Evolutionary conservation across 2,797 vertebrate genomes (phyloP).

Genomic region (Takifugu rubripes): DNA sequence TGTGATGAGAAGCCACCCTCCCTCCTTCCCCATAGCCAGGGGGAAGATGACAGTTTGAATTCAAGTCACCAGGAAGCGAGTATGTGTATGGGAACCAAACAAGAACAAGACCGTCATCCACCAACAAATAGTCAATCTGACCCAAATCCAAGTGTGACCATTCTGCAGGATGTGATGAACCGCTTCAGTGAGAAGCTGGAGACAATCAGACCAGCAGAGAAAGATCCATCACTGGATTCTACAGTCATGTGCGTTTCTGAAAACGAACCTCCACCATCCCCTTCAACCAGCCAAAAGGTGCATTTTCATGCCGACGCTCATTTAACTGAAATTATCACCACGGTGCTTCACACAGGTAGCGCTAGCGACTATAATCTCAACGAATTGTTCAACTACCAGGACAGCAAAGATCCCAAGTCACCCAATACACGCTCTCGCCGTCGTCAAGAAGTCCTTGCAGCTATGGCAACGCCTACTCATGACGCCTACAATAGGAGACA

Average conservation of each 20-base stretch:
- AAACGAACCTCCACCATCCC: slow-evolving; percentile 65
- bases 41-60: slow-evolving; percentile 21
- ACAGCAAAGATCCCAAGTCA: slow-evolving; percentile 81
- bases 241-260: slow-evolving; percentile 66
- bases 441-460: slow-evolving; percentile 81
- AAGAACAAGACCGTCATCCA: slow-evolving; percentile 38
- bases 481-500: slow-evolving; percentile 79
- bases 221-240: slow-evolving; percentile 67
- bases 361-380: slow-evolving; percentile 86
- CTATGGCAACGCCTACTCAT: slow-evolving; percentile 77
- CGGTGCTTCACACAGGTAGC: slow-evolving; percentile 84
- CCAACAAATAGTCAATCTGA: slow-evolving; percentile 55
- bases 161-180: slow-evolving; percentile 85
- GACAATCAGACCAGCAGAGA: slow-evolving; percentile 82
- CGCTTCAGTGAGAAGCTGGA: slow-evolving; percentile 89
- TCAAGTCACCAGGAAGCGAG: slow-evolving; percentile 22
- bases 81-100: slow-evolving; percentile 41
- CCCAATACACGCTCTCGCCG: slow-evolving; percentile 86
- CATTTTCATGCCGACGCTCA: slow-evolving; percentile 77
- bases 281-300: slow-evolving; percentile 71
- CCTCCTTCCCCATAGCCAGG: slow-evolving; percentile 79
- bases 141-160: slow-evolving; percentile 71
- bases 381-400: slow-evolving; percentile 84
- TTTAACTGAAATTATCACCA: slow-evolving; percentile 87
- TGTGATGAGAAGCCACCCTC: slow-evolving; percentile 80